These are phyloP conservation scores for Camponotus pennsylvanicus DNA, from an alignment of 1,140 invertebrate species.

Conservation along the genomic window DNA sequence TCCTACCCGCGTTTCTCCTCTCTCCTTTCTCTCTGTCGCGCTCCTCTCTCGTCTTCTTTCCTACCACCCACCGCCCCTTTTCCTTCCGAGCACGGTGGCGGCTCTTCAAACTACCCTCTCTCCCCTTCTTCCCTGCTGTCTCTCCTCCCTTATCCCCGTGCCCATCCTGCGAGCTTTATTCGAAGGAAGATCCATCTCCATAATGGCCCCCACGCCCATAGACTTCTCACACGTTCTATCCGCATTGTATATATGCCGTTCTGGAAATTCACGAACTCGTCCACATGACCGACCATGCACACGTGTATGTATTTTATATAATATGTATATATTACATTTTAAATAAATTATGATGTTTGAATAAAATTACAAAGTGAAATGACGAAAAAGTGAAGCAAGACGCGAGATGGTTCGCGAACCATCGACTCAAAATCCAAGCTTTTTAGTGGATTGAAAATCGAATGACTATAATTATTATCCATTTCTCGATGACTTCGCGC, in stretches of 20 bases:
- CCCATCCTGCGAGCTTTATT: constrained; percentile 79
- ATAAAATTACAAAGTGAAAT: no score
- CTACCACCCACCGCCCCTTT: constrained; percentile 47
- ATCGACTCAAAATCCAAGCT: no score
- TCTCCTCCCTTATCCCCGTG: constrained; percentile 14
- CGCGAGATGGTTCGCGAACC: no score
- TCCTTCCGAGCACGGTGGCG: constrained; percentile 61
- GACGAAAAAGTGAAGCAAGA: no score
- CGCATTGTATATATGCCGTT: constrained; percentile 66
- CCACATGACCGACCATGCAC: not conserved
- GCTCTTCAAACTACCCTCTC: constrained; percentile 80
- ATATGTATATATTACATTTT: not conserved
- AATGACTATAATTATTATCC: no score
- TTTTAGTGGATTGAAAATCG: no score
- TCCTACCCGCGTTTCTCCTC: constrained; percentile 13
- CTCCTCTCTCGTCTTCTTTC: constrained; percentile 60
- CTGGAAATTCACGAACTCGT: constrained; percentile 59
- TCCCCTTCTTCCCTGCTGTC: constrained; percentile 51
- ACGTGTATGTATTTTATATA: constrained; percentile 24
- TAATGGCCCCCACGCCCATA: constrained; percentile 82
- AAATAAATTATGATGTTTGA: no score
- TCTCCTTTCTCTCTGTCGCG: constrained; percentile 70
- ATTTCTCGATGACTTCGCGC: no score
- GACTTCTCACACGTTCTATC: constrained; percentile 78
- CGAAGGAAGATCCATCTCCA: constrained; percentile 85